A percentile compares a stretch with the other conserved stretches of the same genome.
phyloP scores from a whole-genome alignment of 2,113 vertebrate genomes.

The Corvus cornix region DNA sequence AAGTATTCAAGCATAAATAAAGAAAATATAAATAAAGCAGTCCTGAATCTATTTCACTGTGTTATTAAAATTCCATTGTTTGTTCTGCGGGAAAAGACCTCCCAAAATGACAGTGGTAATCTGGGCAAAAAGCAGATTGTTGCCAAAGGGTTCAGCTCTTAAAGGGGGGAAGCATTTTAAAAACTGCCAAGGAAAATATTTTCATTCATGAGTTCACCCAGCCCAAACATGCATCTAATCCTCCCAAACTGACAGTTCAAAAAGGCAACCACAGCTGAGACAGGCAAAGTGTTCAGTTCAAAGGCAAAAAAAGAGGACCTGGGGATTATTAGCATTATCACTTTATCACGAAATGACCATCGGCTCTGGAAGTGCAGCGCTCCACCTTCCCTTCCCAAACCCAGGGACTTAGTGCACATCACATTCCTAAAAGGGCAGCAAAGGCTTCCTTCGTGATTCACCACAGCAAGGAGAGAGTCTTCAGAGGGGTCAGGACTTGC shows the following conservation, averaged over 20 bases:
- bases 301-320: conserved; percentile 59
- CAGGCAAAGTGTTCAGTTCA: conserved; percentile 72
- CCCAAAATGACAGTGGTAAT: conserved; percentile 67
- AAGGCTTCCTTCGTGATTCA: neutral
- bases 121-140: conserved; percentile 65
- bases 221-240: conserved; percentile 85
- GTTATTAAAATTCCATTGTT: conserved; percentile 71
- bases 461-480: rapidly evolving
- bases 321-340: conserved; percentile 67
- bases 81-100: conserved; percentile 62
- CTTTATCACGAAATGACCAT: conserved; percentile 73
- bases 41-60: conserved; percentile 9
- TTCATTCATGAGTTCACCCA: conserved; percentile 85
- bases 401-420: neutral
- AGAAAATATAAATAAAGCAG: conserved; percentile 40
- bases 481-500: neutral
- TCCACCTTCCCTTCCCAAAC: conserved; percentile 44
- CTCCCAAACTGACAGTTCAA: conserved; percentile 80
- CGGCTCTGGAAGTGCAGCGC: conserved; percentile 8
- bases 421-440: neutral
- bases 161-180: conserved; percentile 53
- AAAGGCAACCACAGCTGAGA: conserved; percentile 68
- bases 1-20: conserved; percentile 59
- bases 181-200: conserved; percentile 84
- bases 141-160: conserved; percentile 59